phyloP scores from a whole-genome alignment of 2,888 invertebrate species.

The Ectemnius cavifrons region DNA sequence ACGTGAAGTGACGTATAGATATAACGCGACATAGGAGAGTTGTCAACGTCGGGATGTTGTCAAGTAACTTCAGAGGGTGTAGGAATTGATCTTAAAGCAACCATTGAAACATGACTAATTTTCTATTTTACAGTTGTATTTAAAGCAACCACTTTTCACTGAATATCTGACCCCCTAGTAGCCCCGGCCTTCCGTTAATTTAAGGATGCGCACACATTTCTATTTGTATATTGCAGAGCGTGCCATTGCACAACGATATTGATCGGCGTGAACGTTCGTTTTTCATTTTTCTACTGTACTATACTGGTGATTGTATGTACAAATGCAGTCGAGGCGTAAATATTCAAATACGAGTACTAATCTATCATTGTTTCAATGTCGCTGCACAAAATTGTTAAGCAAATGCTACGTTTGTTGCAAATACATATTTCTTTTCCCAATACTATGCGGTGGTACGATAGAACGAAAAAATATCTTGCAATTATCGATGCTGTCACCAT shows the following conservation, averaged over 20 bases:
- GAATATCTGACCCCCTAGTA: neutral
- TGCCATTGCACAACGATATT: constrained; percentile 2
- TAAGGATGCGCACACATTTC: constrained; percentile 14
- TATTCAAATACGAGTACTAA: too few species aligned
- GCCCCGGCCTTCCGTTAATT: too few species aligned
- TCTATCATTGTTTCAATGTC: constrained; percentile 5
- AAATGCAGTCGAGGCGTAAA: constrained; percentile 9
- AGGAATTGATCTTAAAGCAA: constrained; percentile 45
- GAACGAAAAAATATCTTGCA: too few species aligned
- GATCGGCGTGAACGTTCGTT: constrained; percentile 9
- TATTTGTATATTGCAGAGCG: constrained; percentile 10
- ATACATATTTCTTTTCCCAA: neutral
- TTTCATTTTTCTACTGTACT: constrained; percentile 27
- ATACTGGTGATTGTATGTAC: neutral
- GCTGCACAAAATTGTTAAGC: constrained; percentile 8
- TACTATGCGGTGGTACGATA: neutral
- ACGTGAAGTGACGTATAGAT: too few species aligned
- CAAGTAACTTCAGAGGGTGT: constrained; percentile 10
- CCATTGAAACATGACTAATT: constrained; percentile 33
- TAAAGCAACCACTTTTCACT: too few species aligned
- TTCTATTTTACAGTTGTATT: too few species aligned
- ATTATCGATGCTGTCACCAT: too few species aligned
- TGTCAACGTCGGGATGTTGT: too few species aligned
- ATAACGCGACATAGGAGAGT: too few species aligned
- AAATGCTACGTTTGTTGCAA: constrained; percentile 2